Evolutionary conservation across 2,797 vertebrate species (phyloP).

Genomic region (Leptatherina wallacei): DNA sequence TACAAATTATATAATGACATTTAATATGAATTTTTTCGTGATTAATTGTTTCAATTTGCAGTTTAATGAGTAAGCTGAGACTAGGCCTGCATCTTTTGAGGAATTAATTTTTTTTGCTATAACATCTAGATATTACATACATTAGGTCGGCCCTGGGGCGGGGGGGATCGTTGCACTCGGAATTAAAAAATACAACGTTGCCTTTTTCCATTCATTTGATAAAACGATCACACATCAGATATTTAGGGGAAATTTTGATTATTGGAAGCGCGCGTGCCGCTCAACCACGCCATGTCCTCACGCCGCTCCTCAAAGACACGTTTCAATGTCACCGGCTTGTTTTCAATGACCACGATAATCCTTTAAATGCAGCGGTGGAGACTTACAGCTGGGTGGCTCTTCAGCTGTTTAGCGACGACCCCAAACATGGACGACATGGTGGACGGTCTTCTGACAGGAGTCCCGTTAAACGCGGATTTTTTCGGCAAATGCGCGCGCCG

Average conservation of each 20-base stretch:
- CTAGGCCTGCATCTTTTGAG: not conserved
- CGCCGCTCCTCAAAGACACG: not conserved
- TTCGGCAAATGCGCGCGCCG: not conserved
- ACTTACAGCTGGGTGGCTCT: conserved; percentile 82
- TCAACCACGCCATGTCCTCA: conserved; percentile 15
- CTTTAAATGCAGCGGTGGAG: not conserved
- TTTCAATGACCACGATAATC: not conserved
- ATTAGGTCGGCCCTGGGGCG: not conserved
- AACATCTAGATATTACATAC: not conserved
- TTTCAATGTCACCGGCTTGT: conserved; percentile 72
- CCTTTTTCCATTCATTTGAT: not conserved
- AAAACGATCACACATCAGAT: not conserved
- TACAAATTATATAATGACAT: not conserved
- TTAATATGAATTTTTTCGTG: not conserved
- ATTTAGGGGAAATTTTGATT: not conserved
- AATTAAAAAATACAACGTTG: too few species aligned
- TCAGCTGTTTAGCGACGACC: conserved; percentile 73
- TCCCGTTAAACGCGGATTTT: not conserved
- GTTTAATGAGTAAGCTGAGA: not conserved
- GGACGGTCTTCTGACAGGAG: conserved; percentile 1
- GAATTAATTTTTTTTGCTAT: not conserved
- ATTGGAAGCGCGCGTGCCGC: conserved; percentile 4
- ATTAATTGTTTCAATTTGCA: not conserved
- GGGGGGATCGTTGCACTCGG: not conserved
- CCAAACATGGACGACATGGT: conserved; percentile 65